Base-by-base conservation (phyloP, 2,113 vertebrate genomes). In the Burhinus oedicnemus region DNA sequence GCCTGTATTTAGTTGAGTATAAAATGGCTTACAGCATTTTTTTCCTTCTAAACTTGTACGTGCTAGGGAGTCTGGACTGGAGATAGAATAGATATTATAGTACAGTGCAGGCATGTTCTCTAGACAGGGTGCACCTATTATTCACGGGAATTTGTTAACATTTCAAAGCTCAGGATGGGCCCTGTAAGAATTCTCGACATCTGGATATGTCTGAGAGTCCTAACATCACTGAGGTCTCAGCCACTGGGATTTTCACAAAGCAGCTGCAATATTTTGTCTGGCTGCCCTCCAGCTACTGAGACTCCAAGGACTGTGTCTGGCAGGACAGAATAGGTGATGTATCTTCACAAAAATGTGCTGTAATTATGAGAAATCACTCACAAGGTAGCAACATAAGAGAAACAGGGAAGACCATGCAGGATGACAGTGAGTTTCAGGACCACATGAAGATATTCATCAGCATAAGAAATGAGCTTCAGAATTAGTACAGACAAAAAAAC, bases 261-360 rank as follows among this genome's bases (percentile, higher is more conserved):
- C 86, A 91, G 88, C 86, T 97, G 88, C 72, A 96, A 79, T 89
- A 82, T 87, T 51, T 58, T 91, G n/a, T 75, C 89, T 91, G 96
- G 93, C 87, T 96, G 78, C 91, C 45, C 74, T 94, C 89, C 93
- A 95, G 87, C 78, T 91, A 14, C 72, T 25, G 62, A 16, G 49
- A 25, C 76, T 86, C 92, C 2, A 34, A 94, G 83, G 87, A 27
- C 42, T 26, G 45, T 36, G 83, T 79, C 93, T 93, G 91, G 94
- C 89, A 95, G 74, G 66, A 72, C 42, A 81, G 64, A 68, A 23
- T 74, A 79, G 47, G 58, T 20, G 10, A 78, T 47, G 26, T 49
- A 44, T 83, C 91, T 79, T 69, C 65, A 69, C 38, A 93, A 89
- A 94, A 84, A 61, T 16, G 30, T 88, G 54, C 74, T 83, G 51